phyloP scores from a whole-genome alignment of 37 sponge, comb jelly and placozoan genomes.

The Halichondria panicea region DNA sequence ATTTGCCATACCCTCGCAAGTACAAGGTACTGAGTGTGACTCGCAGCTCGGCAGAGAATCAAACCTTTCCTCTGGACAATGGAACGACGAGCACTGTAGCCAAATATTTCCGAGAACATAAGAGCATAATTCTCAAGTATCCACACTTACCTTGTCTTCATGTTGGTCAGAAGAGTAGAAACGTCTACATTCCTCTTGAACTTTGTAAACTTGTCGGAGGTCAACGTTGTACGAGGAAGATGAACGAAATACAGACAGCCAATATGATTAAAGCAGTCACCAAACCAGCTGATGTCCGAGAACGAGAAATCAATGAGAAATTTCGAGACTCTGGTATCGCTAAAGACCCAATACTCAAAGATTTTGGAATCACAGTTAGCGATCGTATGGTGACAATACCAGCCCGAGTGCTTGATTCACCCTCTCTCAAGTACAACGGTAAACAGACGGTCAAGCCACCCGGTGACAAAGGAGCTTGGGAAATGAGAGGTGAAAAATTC shows the following conservation, averaged over 20 bases:
- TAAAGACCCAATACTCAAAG: constrained; percentile 39
- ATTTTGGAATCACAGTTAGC: constrained; percentile 57
- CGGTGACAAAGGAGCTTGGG: constrained; percentile 59
- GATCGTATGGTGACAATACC: constrained; percentile 31
- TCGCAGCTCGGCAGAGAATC: background rate
- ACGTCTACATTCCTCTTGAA: constrained; percentile 68
- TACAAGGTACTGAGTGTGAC: constrained; percentile 26
- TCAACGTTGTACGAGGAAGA: constrained; percentile 62
- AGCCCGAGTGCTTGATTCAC: constrained; percentile 64
- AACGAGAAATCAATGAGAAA: constrained; percentile 10
- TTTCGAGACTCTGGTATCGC: constrained; percentile 2
- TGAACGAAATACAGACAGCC: constrained; percentile 56
- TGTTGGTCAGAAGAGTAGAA: constrained; percentile 39
- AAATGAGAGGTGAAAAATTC: constrained; percentile 55
- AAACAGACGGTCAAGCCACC: background rate
- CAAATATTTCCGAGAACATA: constrained; percentile 62
- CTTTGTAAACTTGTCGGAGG: constrained; percentile 67
- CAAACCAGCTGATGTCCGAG: constrained; percentile 54
- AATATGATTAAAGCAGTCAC: constrained; percentile 69
- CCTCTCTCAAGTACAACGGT: constrained; percentile 33
- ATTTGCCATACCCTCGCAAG: constrained; percentile 44
- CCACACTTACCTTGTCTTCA: constrained; percentile 69
- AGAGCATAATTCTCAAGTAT: constrained; percentile 18
- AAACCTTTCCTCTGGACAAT: constrained; percentile 21
- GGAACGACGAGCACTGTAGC: constrained; percentile 29